phyloP scores from a whole-genome alignment of 1,140 invertebrate genomes.

The Drosophila elegans region DNA sequence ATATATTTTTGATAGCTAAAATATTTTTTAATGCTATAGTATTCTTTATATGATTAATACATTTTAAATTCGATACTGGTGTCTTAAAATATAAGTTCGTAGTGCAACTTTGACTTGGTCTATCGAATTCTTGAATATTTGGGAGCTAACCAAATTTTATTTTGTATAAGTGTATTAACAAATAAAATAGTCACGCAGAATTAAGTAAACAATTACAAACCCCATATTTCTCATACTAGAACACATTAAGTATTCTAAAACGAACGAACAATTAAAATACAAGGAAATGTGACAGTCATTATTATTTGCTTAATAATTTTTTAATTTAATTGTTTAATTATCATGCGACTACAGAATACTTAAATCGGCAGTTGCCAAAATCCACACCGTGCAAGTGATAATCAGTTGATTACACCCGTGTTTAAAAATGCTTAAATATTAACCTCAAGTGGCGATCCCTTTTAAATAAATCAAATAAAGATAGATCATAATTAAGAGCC shows the following conservation, averaged over 20 bases:
- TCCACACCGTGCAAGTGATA: background rate
- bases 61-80: no score
- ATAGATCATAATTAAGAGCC: background rate
- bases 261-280: conserved; percentile 16
- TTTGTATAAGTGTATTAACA: background rate
- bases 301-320: conserved; percentile 4
- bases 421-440: background rate
- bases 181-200: conserved; percentile 6
- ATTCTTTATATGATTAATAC: no score
- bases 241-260: background rate
- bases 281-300: background rate
- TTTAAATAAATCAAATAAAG: conserved; percentile 6
- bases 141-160: background rate
- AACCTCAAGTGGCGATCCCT: conserved; percentile 6
- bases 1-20: no score
- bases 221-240: conserved; percentile 5
- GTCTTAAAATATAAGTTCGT: no score
- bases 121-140: no score
- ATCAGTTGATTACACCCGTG: conserved; percentile 4
- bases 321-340: conserved; percentile 23
- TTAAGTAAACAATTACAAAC: conserved; percentile 5
- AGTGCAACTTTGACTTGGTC: no score
- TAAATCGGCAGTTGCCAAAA: conserved; percentile 2
- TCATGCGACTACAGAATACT: background rate
- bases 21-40: no score